These are phyloP conservation scores for Phocides pigmalion DNA, from an alignment of 1,140 invertebrate genomes.

Conservation along the genomic window DNA sequence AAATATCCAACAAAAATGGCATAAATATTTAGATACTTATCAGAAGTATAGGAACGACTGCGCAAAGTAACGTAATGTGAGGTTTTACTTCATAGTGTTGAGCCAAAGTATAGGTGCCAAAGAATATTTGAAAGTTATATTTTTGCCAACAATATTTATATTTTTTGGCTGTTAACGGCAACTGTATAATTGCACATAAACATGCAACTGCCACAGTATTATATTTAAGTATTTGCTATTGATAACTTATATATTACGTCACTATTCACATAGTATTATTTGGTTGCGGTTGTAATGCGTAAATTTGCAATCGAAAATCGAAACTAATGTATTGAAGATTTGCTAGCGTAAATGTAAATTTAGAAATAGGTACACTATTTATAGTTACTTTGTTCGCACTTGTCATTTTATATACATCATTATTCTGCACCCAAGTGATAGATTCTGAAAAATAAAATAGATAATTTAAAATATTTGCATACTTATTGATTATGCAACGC, in stretches of 20 bases:
- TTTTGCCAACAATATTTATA: conserved; percentile 26
- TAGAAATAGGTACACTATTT: background rate
- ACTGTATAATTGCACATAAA: background rate
- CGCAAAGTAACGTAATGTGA: conserved; percentile 3
- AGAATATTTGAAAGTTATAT: conserved; percentile 45
- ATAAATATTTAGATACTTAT: background rate
- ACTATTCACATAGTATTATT: background rate
- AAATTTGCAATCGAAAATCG: background rate
- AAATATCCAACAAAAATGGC: too few relatives aligned
- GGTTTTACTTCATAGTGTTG: conserved; percentile 16
- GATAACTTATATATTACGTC: background rate
- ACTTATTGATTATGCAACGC: too few relatives aligned
- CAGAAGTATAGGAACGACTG: conserved; percentile 3
- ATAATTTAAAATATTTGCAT: too few relatives aligned
- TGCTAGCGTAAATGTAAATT: background rate
- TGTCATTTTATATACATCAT: background rate
- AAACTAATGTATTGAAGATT: too few relatives aligned
- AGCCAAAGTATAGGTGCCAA: conserved; percentile 63
- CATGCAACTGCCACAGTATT: conserved; percentile 19
- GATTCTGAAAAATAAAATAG: too few relatives aligned
- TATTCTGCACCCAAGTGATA: background rate
- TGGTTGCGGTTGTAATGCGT: background rate
- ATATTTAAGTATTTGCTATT: conserved; percentile 15
- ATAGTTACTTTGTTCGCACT: background rate
- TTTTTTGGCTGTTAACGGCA: conserved; percentile 13